Conservation (phyloP, 2,113 vertebrate species). For the Gadus chalcogrammus region DNA sequence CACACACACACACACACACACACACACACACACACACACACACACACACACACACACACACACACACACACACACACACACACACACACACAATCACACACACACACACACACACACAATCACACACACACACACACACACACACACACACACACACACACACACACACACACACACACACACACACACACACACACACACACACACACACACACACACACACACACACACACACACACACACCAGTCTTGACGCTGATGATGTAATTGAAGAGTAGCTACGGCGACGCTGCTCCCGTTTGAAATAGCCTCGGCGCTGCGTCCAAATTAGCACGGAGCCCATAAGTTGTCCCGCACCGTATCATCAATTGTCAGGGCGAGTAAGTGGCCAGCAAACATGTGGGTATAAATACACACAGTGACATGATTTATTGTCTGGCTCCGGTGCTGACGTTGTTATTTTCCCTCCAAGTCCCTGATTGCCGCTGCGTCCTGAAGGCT, state of each 20-base stretch:
- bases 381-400: slow-evolving; percentile 51
- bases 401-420: slow-evolving; percentile 64
- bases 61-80: not conserved
- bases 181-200: slow-evolving; percentile 6
- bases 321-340: slow-evolving; percentile 51
- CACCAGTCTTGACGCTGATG: slow-evolving; percentile 28
- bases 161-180: slow-evolving; percentile 3
- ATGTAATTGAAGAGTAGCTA: slow-evolving; percentile 51
- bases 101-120: no score
- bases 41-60: no score
- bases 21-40: no score
- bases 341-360: slow-evolving; percentile 49
- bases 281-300: slow-evolving; percentile 29
- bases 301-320: slow-evolving; percentile 37
- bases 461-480: slow-evolving; percentile 67
- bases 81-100: not conserved
- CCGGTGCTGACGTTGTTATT: slow-evolving; percentile 63
- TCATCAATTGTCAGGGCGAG: slow-evolving; percentile 62
- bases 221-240: slow-evolving; percentile 6
- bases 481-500: slow-evolving; percentile 74
- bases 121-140: no score
- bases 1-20: no score
- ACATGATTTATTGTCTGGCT: slow-evolving; percentile 65
- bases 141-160: slow-evolving; percentile 5
- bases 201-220: slow-evolving; percentile 6